phyloP scores from a whole-genome alignment of 2,797 vertebrate species.

The Dipus sagitta region DNA sequence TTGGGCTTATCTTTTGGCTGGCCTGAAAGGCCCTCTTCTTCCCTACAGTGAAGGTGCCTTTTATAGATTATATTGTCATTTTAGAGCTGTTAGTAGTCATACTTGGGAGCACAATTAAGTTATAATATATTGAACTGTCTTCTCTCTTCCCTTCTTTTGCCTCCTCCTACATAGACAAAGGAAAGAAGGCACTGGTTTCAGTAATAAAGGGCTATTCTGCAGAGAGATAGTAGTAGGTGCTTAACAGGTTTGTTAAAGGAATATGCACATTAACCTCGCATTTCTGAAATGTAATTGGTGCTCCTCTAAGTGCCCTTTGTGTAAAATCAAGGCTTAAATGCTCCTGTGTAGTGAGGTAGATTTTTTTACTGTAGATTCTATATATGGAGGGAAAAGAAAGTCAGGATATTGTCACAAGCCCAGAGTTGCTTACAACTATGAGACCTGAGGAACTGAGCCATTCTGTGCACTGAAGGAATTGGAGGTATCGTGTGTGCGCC shows the following conservation, averaged over 20 bases:
- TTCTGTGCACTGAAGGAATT: background rate
- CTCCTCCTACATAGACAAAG: conserved; percentile 44
- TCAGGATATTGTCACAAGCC: conserved; percentile 12
- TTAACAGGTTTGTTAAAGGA: conserved; percentile 35
- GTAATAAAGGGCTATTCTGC: conserved; percentile 25
- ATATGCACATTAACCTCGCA: background rate
- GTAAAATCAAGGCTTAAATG: background rate
- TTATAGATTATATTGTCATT: conserved; percentile 35
- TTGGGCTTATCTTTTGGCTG: conserved; percentile 23
- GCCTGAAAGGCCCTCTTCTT: background rate
- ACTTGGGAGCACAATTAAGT: conserved; percentile 51
- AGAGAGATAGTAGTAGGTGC: background rate
- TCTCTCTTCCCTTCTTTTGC: background rate
- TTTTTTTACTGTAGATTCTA: conserved; percentile 42
- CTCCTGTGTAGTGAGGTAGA: background rate
- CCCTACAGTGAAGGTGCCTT: conserved; percentile 22
- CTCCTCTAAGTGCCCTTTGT: background rate
- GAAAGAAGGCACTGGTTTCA: conserved; percentile 30
- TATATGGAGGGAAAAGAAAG: conserved; percentile 30
- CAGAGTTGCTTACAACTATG: conserved; percentile 8
- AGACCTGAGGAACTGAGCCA: background rate
- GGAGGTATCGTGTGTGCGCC: background rate
- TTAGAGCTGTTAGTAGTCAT: conserved; percentile 44
- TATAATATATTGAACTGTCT: conserved; percentile 40
- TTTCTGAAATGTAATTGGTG: conserved; percentile 21